Evolutionary conservation across 1,140 invertebrate genomes (phyloP), one percentile per base, ranked within the genome.

Genomic region (Metopolophium dirhodum): DNA sequence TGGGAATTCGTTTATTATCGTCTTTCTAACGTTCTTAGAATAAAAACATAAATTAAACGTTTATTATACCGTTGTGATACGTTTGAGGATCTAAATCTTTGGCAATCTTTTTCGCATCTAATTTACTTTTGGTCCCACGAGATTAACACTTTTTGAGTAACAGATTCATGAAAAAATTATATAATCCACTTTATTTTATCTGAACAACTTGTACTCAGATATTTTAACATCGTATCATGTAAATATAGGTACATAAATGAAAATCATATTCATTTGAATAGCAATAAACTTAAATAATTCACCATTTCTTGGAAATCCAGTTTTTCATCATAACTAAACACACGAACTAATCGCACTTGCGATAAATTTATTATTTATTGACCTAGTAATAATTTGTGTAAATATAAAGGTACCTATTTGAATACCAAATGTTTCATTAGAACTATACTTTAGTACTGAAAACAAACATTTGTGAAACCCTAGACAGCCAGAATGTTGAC

Each of bases 101-200:
- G 14, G 14, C 30, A 77, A 35, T 77, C 3, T 77, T 77, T 68
- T 77, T 77, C 20, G 14, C 30, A 77, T 77, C 61, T 77, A n/a
- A 77, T n/a, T 30, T 77, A 18, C 30, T 77, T n/a, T 91, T 45
- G 61, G 41, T 7, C 37, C n/a, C 57, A 8, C 8, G 61, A 68
- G 26, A 91, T 91, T 77, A 77, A 45, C 82, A 83, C 22, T 83
- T 83, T 83, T 77, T 77, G 61, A 77, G 14, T n/a, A 68, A 14
- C 30, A 14, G 6, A n/a, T 30, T 77, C 14, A 14, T n/a, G 30
- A n/a, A 77, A n/a, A 77, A 77, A n/a, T 77, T 14, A 77, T 77
- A n/a, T 77, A n/a, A 18, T n/a, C n/a, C 61, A n/a, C 30, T 77
- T n/a, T n/a, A 77, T 77, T 77, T 77, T n/a, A 77, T 77, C 14